Base-by-base conservation (phyloP, 2,888 invertebrate genomes). In the Agrotis exclamationis region DNA sequence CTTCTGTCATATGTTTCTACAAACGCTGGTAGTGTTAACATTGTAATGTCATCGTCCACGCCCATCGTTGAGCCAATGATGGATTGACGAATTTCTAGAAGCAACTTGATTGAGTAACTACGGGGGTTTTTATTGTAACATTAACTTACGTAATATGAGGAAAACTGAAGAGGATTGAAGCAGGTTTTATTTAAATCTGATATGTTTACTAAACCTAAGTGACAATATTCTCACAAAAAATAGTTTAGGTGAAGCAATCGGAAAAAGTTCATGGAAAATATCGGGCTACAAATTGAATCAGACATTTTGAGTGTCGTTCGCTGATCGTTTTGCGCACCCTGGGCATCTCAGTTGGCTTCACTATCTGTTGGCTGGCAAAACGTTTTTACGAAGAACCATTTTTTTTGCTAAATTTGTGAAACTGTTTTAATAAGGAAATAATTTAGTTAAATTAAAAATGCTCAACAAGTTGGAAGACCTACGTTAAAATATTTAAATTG, bases 1-100 rank as follows among this genome's bases (percentile, higher is more conserved):
- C 77, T 57, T 70, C 58, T 56, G 72, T 58, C 73, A 76, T 60
- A 63, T 63, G 68, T 69, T 74, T 62, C 68, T 69, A 50, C 53
- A 63, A 66, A 79, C 47, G 14, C 65, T 53, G 44, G 62, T 53
- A 47, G 20, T 65, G n/a, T n/a, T n/a, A 44, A 48, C 48, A 22
- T n/a, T 75, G 13, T 57, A 67, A 64, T 80, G 56, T 54, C 53
- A 58, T 50, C 39, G 18, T 47, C 11, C 39, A 56, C 56, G 22
- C 56, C 59, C 59, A 56, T 56, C 67, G 44, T 50, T 54, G 53
- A 68, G 22, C 58, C 48, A 50, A 63, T 64, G 24, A 60, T 48
- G 48, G 16, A 45, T 24, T 33, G 20, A 24, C 57, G 18, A 33
- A 24, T 76, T 39, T 76, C 48, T 45, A 56, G 54, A 45, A 39